A percentile compares a stretch with the other conserved stretches of the same genome.
Evolutionary conservation across 2,797 vertebrate genomes (phyloP).

Genomic region (Paramormyrops hopkinsi): DNA sequence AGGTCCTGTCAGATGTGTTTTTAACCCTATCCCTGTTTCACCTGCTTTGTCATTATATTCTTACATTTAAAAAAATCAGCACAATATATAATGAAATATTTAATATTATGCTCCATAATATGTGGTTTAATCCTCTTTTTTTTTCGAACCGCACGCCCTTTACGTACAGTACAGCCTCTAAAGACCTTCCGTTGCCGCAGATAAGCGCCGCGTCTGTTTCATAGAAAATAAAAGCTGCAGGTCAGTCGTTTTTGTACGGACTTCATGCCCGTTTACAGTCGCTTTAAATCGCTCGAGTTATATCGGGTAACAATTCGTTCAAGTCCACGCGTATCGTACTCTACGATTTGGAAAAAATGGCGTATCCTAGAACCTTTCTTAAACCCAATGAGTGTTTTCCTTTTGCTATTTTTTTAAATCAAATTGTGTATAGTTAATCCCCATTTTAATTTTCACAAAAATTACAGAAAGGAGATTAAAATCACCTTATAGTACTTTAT

Average conservation of each 20-base stretch:
- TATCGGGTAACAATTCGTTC: background rate
- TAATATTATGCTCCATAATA: background rate
- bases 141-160: background rate
- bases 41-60: background rate
- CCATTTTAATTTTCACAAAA: background rate
- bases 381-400: background rate
- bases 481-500: background rate
- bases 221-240: background rate
- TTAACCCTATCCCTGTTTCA: background rate
- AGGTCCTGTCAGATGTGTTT: slow-evolving; percentile 31
- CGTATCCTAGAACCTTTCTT: background rate
- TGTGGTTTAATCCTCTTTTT: background rate
- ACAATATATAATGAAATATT: background rate
- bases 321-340: background rate
- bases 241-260: background rate
- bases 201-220: background rate
- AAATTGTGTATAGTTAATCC: background rate
- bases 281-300: background rate
- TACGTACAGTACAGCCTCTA: background rate
- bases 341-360: background rate
- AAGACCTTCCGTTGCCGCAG: background rate
- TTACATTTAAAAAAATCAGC: background rate
- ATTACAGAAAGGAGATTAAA: background rate
- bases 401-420: background rate
- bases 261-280: background rate